Evolutionary conservation across 1,140 invertebrate genomes (phyloP).

Genomic region (Caenorhabditis inopinata): DNA sequence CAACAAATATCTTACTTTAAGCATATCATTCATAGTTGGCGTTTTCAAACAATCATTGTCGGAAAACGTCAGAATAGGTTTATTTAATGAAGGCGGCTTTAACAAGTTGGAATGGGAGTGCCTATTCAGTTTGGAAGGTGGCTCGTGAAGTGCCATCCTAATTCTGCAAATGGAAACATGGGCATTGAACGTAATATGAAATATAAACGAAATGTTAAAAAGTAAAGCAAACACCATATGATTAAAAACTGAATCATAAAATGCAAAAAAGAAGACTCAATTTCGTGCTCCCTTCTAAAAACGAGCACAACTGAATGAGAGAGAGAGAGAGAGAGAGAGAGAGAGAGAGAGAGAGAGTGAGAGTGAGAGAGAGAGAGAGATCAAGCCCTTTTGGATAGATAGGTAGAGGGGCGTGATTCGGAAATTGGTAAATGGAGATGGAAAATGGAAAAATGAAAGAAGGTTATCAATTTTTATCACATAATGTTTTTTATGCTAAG

Average conservation of each 20-base stretch:
- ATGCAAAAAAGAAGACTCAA: too few relatives aligned
- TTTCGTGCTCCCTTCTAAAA: too few relatives aligned
- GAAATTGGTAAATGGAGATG: background rate
- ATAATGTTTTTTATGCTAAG: too few relatives aligned
- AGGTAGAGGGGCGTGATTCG: background rate
- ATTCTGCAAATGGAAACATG: background rate
- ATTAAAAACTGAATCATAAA: too few relatives aligned
- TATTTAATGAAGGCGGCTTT: conserved; percentile 34
- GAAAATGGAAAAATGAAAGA: too few relatives aligned
- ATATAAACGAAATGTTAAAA: too few relatives aligned
- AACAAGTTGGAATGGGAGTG: conserved; percentile 2
- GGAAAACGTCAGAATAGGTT: conserved; percentile 51
- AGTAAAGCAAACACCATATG: too few relatives aligned
- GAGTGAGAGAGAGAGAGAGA: too few relatives aligned
- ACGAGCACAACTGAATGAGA: too few relatives aligned
- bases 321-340: background rate
- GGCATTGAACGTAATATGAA: too few relatives aligned
- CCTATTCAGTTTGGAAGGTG: background rate
- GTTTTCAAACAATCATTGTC: conserved; percentile 60
- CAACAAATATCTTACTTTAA: conserved; percentile 36
- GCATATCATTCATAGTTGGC: conserved; percentile 56
- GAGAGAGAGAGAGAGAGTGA: too few relatives aligned
- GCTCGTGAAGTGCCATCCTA: background rate
- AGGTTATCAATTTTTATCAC: background rate
- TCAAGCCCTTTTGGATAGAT: background rate